phyloP scores from a whole-genome alignment of 1,140 invertebrate species.

The Vanessa atalanta region DNA sequence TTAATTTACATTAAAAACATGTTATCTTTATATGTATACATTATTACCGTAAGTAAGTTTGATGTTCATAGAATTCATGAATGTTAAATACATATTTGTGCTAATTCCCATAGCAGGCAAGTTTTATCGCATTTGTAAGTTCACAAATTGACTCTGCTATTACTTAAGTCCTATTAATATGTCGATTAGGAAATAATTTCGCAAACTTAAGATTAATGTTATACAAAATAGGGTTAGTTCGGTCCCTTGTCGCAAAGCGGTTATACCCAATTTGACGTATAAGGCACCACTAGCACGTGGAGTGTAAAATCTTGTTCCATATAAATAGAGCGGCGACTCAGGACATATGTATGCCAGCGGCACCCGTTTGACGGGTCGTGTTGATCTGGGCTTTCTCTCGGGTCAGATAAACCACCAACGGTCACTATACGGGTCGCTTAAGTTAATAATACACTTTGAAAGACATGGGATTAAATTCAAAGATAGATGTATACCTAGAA shows the following conservation, averaged over 20 bases:
- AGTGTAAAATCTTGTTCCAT: slow-evolving; percentile 31
- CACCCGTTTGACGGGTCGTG: slow-evolving; percentile 54
- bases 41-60: too few relatives aligned
- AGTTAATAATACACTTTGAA: slow-evolving; percentile 24
- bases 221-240: neutral
- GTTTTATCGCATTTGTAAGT: too few relatives aligned
- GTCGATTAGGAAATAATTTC: too few relatives aligned
- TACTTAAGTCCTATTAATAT: too few relatives aligned
- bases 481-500: neutral
- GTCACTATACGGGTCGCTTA: slow-evolving; percentile 37
- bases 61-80: too few relatives aligned
- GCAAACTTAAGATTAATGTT: too few relatives aligned
- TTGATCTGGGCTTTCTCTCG: slow-evolving; percentile 51
- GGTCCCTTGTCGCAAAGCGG: neutral
- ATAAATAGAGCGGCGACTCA: slow-evolving; percentile 25
- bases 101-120: too few relatives aligned
- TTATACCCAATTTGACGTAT: slow-evolving; percentile 13
- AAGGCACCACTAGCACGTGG: slow-evolving; percentile 15
- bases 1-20: too few relatives aligned
- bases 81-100: too few relatives aligned
- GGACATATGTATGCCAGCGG: slow-evolving; percentile 29
- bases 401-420: slow-evolving; percentile 49
- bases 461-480: neutral
- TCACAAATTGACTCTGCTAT: too few relatives aligned
- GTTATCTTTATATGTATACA: too few relatives aligned